Conservation (phyloP, 2,113 vertebrate species). For the Anthoscopus minutus region DNA sequence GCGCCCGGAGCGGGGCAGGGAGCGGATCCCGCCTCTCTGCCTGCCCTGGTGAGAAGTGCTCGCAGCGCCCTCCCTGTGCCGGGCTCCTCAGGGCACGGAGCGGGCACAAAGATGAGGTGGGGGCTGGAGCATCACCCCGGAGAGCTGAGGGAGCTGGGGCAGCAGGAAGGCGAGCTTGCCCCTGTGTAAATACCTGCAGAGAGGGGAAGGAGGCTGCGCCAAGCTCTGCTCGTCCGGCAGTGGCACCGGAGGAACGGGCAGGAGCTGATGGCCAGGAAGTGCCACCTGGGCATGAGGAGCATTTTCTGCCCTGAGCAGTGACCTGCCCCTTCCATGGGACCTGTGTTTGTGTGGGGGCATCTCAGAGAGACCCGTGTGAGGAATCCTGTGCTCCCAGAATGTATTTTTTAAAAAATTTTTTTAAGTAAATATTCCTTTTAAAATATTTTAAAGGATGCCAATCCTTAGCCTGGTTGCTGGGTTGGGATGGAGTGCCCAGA, state of each 20-base stretch:
- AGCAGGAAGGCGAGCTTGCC: accelerated
- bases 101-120: neutral
- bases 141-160: neutral
- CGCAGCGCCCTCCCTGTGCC: accelerated
- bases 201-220: accelerated
- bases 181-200: accelerated
- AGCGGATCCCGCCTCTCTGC: neutral
- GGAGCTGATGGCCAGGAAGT: neutral
- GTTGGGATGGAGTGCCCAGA: neutral
- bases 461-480: neutral
- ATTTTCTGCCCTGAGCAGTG: neutral
- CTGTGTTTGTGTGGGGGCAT: accelerated
- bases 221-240: neutral
- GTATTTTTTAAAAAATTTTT: neutral
- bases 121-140: neutral
- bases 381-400: neutral
- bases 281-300: neutral
- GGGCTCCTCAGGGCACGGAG: neutral
- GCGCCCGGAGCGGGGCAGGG: neutral
- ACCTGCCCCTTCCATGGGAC: accelerated
- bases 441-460: accelerated
- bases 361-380: neutral
- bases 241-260: neutral
- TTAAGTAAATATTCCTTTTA: neutral
- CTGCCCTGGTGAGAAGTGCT: neutral